Evolutionary conservation across 2,113 vertebrate species (phyloP), one percentile per base, ranked within the genome.

Genomic region (Apteryx mantelli): DNA sequence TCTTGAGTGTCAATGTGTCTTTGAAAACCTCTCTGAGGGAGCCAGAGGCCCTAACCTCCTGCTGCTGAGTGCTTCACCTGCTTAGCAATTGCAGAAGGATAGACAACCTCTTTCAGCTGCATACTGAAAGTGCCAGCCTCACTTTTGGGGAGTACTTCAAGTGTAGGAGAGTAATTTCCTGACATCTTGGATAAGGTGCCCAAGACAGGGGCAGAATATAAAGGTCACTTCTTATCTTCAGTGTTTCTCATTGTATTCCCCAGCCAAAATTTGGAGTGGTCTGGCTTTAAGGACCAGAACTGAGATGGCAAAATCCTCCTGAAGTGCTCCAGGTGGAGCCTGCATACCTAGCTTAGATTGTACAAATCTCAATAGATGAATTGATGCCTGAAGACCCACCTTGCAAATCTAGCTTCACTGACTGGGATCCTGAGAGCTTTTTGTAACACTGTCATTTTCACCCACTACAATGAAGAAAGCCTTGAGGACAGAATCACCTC

Each of bases 381-480:
- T 2, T 77, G 40, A 58, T 50, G 7, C 36, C 32, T 81, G 4
- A 87, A 81, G 4, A 66, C 1, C 13, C 14, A 65, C 66, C 63
- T 90, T 78, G n/a, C 26, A 92, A 92, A 74, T 79, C 5, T 48
- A 82, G 34, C 38, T 63, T 50, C 25, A 85, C 36, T 6, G 24
- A 79, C 2, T 40, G 4, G 11, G 14, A 70, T 9, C 10, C 28
- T 19, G 7, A 17, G 92, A 86, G 66, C 4, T 13, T 66, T 75
- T 56, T 34, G 9, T 46, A 76, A 36, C 11, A 28, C 11, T n/a
- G 4, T 64, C 85, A 32, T 89, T 96, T 91, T 82, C 60, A 81
- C 0, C 0, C 24, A 28, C 7, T 7, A 42, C 16, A 84, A 32
- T 30, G 63, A 84, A 86, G 4, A 68, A 22, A 89, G 16, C 10